Percentiles rank a stretch among this genome's conserved stretches.
Evolutionary conservation across 53 echinoderm and acorn worm genomes (phyloP).

Genomic region (Mesocentrotus franciscanus): DNA sequence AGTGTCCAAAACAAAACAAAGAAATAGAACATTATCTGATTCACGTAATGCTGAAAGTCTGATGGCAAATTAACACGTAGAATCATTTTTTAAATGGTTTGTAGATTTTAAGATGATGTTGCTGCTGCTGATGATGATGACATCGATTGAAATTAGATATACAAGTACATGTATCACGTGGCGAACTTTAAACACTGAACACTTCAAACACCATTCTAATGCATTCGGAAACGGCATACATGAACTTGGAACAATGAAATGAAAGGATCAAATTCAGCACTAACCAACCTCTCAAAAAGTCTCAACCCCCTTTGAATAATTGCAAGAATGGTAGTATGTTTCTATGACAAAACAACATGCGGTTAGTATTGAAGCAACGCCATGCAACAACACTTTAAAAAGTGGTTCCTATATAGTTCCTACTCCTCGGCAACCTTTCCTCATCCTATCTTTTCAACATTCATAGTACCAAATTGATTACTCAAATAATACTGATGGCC

Average conservation of each 20-base stretch:
- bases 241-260: background rate
- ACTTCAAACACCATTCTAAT: background rate
- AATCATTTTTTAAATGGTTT: background rate
- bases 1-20: background rate
- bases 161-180: background rate
- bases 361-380: slow-evolving; percentile 16
- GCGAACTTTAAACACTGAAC: background rate
- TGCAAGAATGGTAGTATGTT: background rate
- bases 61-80: background rate
- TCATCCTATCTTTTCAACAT: background rate
- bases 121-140: background rate
- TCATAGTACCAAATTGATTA: background rate
- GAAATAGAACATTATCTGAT: background rate
- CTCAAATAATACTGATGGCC: background rate
- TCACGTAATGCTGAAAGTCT: background rate
- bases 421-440: background rate
- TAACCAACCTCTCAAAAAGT: background rate
- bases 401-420: background rate
- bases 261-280: background rate
- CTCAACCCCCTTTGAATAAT: background rate
- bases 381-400: slow-evolving; percentile 19
- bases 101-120: background rate
- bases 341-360: slow-evolving; percentile 17
- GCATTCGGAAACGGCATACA: background rate
- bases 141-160: background rate